Evolutionary conservation across 2,113 vertebrate species (phyloP), one percentile per base, ranked within the genome.

Genomic region (Gnathonemus echidnorhynchus): DNA sequence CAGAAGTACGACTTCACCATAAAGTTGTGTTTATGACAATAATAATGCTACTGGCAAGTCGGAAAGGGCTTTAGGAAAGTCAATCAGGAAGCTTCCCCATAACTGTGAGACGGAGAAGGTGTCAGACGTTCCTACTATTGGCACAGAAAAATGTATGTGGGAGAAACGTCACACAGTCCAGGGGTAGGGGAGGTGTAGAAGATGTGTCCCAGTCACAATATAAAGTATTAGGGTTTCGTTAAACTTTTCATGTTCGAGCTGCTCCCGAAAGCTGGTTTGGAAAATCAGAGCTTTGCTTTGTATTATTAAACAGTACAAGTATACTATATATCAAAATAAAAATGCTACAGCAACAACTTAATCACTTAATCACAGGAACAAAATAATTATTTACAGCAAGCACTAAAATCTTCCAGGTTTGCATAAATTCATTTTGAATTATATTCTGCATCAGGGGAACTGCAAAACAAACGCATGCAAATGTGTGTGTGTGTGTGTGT

Each of bases 201-300:
- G 88, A 89, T 91, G 89, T 83, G 88, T 31, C 27, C 21, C n/a
- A 42, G 66, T 80, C 88, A 89, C 42, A 17, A 87, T 91, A 74
- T 74, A 87, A 87, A 88, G 88, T n/a, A 6, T 31, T 56, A 21
- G 27, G 39, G 1, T 46, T 1, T n/a, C 39, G 62, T 62, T 83
- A 58, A 31, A 15, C 1, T 7, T 48, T n/a, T 46, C 8, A 24
- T 48, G 66, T 74, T 45, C 35, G n/a, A 70, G 46, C 62, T 74
- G 42, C 10, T 46, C 3, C 27, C n/a, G 15, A 19, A 42, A 21
- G 80, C 45, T 85, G 80, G 13, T 45, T 19, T 5, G 21, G 31
- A 45, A 70, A 83, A 42, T 6, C 39, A 8, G 42, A 24, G 45
- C 2, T 48, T 85, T 85, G 45, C 42, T 46, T 48, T 45, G 5